Base-by-base conservation (phyloP, 2,113 vertebrate species). In the Percina caprodes region DNA sequence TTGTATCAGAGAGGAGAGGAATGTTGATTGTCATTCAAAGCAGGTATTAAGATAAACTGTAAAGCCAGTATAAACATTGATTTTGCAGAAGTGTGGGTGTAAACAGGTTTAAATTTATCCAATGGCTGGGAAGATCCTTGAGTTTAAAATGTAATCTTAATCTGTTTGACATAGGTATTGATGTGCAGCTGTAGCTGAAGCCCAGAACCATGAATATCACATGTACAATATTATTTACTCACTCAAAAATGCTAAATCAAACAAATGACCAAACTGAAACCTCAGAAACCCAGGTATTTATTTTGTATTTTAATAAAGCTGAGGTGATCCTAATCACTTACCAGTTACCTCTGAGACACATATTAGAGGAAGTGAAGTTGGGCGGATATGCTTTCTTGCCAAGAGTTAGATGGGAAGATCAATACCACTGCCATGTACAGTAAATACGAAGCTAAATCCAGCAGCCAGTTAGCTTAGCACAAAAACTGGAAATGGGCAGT, bases 1-100 rank as follows among this genome's bases (percentile, higher is more conserved):
- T 56, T 56, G 42, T 46, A 63, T 70, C 46, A 83, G 30, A 76
- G 62, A 73, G 49, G 48, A 79, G 62, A 73, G 49, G 48, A 79
- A 35, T 39, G 51, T 12, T 80, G 55, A 89, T 87, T 81, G 52
- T 49, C 78, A 87, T 85, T 78, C 51, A 69, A 61, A 73, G 58
- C 69, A 24, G 35, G 63, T 23, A 10, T 75, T 68, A 6, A 60
- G 61, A 72, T 75, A 65, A 82, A 85, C 69, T 24, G 52, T 35
- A 42, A 80, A 45, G 77, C 24, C 18, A n/a, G 0, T 51, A 8
- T n/a, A 26, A 54, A 60, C 60, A 81, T 51, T 55, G 63, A 77
- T 87, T 87, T 71, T 74, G 5, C n/a, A 55, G 62, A 21, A 52
- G 61, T 35, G 5, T 2, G 24, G 35, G 46, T 51, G 69, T 77